A percentile compares a stretch with the other conserved stretches of the same genome.
phyloP scores from a whole-genome alignment of 2,888 invertebrate species.

The Euspilapteryx auroguttella region DNA sequence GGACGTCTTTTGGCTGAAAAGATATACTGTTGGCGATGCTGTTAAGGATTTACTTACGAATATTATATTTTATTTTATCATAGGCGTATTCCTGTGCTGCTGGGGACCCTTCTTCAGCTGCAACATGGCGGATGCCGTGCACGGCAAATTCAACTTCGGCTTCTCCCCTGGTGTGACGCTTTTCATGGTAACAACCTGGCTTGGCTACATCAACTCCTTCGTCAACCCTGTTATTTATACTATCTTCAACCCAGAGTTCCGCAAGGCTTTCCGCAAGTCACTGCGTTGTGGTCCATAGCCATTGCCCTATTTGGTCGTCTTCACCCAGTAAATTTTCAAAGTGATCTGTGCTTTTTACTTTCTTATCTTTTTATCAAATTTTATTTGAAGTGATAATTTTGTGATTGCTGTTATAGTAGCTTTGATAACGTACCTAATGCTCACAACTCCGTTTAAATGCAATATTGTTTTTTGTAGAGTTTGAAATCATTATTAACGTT shows the following conservation, averaged over 20 bases:
- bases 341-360: background rate
- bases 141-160: slow-evolving; percentile 78
- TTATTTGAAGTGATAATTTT: background rate
- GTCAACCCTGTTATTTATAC: slow-evolving; percentile 94
- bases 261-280: slow-evolving; percentile 96
- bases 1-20: too few relatives aligned
- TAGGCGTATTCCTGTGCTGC: slow-evolving; percentile 96
- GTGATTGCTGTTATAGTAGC: too few relatives aligned
- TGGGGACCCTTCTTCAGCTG: slow-evolving; percentile 99
- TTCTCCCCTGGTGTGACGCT: slow-evolving; percentile 85
- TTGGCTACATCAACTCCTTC: slow-evolving; percentile 97
- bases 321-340: slow-evolving; percentile 20
- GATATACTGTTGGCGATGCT: too few relatives aligned
- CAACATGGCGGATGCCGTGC: slow-evolving; percentile 95
- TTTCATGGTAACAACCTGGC: slow-evolving; percentile 95
- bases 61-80: too few relatives aligned
- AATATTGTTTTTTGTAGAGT: too few relatives aligned
- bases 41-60: too few relatives aligned
- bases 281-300: slow-evolving; percentile 69
- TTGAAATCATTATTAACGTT: too few relatives aligned
- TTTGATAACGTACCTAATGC: too few relatives aligned
- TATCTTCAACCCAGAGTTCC: slow-evolving; percentile 95
- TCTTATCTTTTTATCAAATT: background rate
- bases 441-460: too few relatives aligned
- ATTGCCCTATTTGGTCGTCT: slow-evolving; percentile 44